These are phyloP conservation scores for Intellagama lesueurii DNA, from an alignment of 2,797 vertebrate species.

Conservation along the genomic window DNA sequence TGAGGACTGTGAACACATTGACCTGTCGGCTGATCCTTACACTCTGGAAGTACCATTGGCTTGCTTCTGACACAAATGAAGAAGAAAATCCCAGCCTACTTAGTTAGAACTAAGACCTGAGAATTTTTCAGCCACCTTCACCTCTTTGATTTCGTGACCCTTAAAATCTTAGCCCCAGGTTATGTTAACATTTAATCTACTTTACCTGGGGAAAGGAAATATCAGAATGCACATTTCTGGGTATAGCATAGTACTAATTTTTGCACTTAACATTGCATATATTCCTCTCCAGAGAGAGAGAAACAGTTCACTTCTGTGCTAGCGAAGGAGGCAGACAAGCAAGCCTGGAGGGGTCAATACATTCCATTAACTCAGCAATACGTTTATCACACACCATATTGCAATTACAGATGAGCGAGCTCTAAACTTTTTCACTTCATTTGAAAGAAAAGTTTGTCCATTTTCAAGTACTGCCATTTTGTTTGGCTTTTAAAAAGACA, in stretches of 20 bases:
- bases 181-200: slow-evolving; percentile 42
- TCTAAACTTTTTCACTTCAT: neutral
- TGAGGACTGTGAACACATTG: no score
- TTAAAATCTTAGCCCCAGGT: slow-evolving; percentile 30
- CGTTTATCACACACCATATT: slow-evolving; percentile 41
- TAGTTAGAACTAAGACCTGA: neutral
- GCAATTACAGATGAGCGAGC: slow-evolving; percentile 6
- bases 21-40: no score
- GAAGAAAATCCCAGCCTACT: neutral
- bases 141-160: slow-evolving; percentile 31
- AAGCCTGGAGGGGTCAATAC: slow-evolving; percentile 46
- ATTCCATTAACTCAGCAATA: slow-evolving; percentile 25
- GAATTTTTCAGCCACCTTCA: neutral
- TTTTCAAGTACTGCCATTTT: neutral
- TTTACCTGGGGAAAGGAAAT: slow-evolving; percentile 25
- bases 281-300: slow-evolving; percentile 34
- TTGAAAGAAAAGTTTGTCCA: slow-evolving; percentile 4
- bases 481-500: neutral
- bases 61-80: no score
- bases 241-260: slow-evolving; percentile 28
- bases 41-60: no score
- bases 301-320: slow-evolving; percentile 43
- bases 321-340: slow-evolving; percentile 51
- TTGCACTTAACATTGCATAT: slow-evolving; percentile 51
- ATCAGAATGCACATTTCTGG: slow-evolving; percentile 51